These are phyloP conservation scores for Harmothoe impar DNA, from an alignment of 2,888 invertebrate species.

Conservation along the genomic window DNA sequence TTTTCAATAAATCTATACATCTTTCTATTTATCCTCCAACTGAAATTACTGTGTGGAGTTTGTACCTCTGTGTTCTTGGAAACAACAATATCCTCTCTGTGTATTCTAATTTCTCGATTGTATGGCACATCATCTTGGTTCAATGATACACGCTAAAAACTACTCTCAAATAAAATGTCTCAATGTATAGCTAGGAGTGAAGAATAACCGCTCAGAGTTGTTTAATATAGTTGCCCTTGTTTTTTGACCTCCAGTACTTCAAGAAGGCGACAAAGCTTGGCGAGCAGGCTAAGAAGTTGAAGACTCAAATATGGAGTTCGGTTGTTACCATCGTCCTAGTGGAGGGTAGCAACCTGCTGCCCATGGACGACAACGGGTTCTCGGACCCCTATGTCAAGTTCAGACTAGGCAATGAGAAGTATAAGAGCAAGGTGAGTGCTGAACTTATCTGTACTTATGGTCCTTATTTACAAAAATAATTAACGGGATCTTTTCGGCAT, in stretches of 20 bases:
- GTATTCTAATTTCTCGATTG: too few relatives aligned
- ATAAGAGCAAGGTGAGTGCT: slow-evolving; percentile 92
- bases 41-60: too few relatives aligned
- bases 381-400: slow-evolving; percentile 98
- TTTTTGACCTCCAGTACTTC: slow-evolving; percentile 69
- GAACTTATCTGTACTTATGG: not conserved
- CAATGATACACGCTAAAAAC: too few relatives aligned
- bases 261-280: slow-evolving; percentile 67
- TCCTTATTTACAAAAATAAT: not conserved
- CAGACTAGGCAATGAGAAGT: slow-evolving; percentile 98
- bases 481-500: too few relatives aligned
- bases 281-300: slow-evolving; percentile 85
- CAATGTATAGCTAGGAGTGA: too few relatives aligned
- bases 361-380: slow-evolving; percentile 93
- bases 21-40: too few relatives aligned
- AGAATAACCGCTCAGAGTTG: not conserved
- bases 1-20: too few relatives aligned
- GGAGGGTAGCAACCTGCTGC: slow-evolving; percentile 93
- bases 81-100: too few relatives aligned
- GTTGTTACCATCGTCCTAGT: slow-evolving; percentile 98
- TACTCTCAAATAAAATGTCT: too few relatives aligned
- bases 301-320: slow-evolving; percentile 98
- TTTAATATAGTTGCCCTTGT: not conserved
- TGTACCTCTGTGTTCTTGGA: too few relatives aligned
- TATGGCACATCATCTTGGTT: too few relatives aligned